These are phyloP conservation scores for Dendrocopos noguchii DNA, from an alignment of 2,113 vertebrate genomes.

Conservation along the genomic window DNA sequence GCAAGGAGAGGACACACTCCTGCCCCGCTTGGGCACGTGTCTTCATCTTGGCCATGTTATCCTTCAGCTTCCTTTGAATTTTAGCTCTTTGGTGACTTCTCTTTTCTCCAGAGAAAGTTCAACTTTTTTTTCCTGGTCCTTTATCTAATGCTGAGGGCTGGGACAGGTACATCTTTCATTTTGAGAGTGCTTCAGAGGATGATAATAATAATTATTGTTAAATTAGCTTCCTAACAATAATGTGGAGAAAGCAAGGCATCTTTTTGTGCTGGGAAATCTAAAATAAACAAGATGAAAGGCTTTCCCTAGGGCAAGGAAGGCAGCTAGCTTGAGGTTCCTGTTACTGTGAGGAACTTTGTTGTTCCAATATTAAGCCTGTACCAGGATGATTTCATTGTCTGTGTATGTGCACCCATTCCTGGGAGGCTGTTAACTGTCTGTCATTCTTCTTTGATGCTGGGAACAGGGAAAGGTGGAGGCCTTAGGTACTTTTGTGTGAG, in stretches of 20 bases:
- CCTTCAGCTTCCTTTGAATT: not conserved
- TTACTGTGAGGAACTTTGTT: not conserved
- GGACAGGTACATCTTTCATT: not conserved
- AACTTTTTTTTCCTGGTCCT: not conserved
- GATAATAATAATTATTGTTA: not conserved
- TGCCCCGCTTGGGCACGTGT: fast-evolving
- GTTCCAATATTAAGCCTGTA: not conserved
- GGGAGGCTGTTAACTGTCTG: fast-evolving
- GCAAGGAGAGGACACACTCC: not conserved
- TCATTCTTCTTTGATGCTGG: fast-evolving
- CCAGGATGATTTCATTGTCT: not conserved
- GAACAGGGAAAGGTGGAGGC: not conserved
- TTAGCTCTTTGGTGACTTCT: not conserved
- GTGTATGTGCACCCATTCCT: fast-evolving
- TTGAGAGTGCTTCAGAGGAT: not conserved
- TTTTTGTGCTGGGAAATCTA: no score
- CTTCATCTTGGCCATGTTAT: fast-evolving
- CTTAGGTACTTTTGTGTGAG: not conserved
- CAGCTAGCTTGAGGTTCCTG: no score
- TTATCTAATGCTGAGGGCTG: not conserved
- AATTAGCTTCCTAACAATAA: not conserved
- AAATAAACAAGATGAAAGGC: no score
- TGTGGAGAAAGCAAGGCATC: not conserved
- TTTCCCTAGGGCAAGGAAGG: no score
- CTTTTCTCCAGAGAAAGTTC: no score